Evolutionary conservation across 2,797 vertebrate genomes (phyloP), one percentile per base, ranked within the genome.

Genomic region (Gobionotothen gibberifrons): DNA sequence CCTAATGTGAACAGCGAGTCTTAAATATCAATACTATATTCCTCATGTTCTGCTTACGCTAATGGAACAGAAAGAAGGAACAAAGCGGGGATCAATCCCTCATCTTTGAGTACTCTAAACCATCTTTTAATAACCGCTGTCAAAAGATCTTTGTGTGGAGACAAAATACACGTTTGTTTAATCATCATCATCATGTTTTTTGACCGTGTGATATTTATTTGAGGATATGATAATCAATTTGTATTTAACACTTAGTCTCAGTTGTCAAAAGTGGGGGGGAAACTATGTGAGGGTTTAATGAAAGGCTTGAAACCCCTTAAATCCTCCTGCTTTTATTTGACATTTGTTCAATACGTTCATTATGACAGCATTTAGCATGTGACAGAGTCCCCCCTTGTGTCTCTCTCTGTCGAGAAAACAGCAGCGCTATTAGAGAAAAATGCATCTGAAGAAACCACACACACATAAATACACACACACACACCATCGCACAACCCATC

Each of bases 341-440:
- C 92, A 89, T 89, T 88, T 86, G 83, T 84, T 91, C 93, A 81
- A 91, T 90, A 88, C 44, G 5, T 81, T 89, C 84, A 91, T 92
- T 90, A 92, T 89, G 76, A 86, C 68, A 69, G 64, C 80, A 84
- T 83, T 88, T 89, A 78, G 84, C 79, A 84, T 84, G 51, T 76
- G 66, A 87, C 82, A 83, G 77, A 79, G 64, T 51, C 57, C 69
- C 57, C 53, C n/a, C 17, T 14, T 48, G 36, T 44, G 62, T 22
- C 29, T 29, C 61, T 74, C 64, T 81, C 36, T 68, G 57, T 79
- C 57, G 76, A 63, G 68, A 85, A 36, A 85, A 89, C 62, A 78
- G 72, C 52, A 72, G 58, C 63, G 44, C 40, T 58, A 66, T 47
- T 67, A 58, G 22, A 76, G 85, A 21, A 72, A 85, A 86, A 83